Evolutionary conservation across 2,888 invertebrate species (phyloP), one percentile per base, ranked within the genome.

Genomic region (Slavum lentiscoides): DNA sequence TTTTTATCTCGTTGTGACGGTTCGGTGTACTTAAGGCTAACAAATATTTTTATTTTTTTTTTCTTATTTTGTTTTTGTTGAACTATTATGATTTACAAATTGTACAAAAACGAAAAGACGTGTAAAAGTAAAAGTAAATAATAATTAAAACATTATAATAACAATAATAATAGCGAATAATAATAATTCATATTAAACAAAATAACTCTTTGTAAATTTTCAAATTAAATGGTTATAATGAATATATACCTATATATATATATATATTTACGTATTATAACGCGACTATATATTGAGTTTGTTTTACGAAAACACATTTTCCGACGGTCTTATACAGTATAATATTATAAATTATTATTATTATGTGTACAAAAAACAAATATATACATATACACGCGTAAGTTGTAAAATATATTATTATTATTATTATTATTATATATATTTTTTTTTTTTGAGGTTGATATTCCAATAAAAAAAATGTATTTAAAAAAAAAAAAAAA

Each of bases 381-480:
- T 67, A 64, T 55, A 67, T 72, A 43, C 49, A 70, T 69, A 77
- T 9, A 43, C 9, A 43, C 9, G 43, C 30, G 30, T 30, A 30
- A 68, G 37, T 77, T 77, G 77, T 77, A 69, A 77, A 53, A 77
- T 70, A 80, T 66, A 43, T 30, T n/a, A 43, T 69, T 69, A 21
- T 49, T 53, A 21, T 72, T n/a, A n/a, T n/a, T n/a, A n/a, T n/a
- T n/a, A n/a, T n/a, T n/a, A n/a, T n/a, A n/a, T n/a, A n/a, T n/a
- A n/a, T 72, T 59, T 74, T 75, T 75, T 75, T 75, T 72, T 77
- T 80, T 70, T 30, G 80, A 72, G 72, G 80, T 80, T 80, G 70
- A 80, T 80, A 80, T 80, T 80, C 77, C 80, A 80, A 80, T 80
- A 30, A 80, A 80, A 72, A 80, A 80, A 80, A 72, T 72, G 80